Conservation (phyloP, 2,888 invertebrate species). For the Eupithecia subfuscata region DNA sequence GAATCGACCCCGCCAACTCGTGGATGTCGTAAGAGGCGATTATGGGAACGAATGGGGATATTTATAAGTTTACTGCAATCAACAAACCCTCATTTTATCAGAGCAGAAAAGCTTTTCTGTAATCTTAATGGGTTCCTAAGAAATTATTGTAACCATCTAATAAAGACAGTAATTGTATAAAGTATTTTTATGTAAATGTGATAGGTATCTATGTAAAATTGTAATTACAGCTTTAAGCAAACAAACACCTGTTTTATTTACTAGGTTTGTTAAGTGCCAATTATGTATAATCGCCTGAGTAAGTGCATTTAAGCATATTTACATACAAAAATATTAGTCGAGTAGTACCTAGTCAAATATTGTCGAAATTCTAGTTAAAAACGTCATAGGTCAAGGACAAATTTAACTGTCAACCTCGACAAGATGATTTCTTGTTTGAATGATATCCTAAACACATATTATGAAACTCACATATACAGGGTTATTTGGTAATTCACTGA, state of each 20-base stretch:
- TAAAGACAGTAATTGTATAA: too few relatives aligned
- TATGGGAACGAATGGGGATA: background rate
- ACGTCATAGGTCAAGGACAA: background rate
- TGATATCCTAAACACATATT: background rate
- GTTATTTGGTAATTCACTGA: too few relatives aligned
- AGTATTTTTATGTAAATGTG: too few relatives aligned
- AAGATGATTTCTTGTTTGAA: background rate
- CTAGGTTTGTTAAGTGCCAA: too few relatives aligned
- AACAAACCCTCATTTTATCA: too few relatives aligned
- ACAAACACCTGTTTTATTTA: too few relatives aligned
- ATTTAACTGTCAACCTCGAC: background rate
- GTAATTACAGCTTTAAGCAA: too few relatives aligned
- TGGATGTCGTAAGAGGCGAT: background rate
- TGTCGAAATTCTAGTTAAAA: slow-evolving; percentile 2
- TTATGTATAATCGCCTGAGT: background rate
- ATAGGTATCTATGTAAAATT: too few relatives aligned
- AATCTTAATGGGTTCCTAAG: too few relatives aligned
- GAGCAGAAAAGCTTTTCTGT: too few relatives aligned
- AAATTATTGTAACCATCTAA: too few relatives aligned
- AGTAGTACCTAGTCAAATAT: background rate
- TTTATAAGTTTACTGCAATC: too few relatives aligned
- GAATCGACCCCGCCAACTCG: background rate
- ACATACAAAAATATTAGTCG: background rate
- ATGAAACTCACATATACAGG: background rate
- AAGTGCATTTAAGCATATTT: background rate